Base-by-base conservation (phyloP, 2,797 vertebrate genomes). In the Hypotaenidia okinawae region DNA sequence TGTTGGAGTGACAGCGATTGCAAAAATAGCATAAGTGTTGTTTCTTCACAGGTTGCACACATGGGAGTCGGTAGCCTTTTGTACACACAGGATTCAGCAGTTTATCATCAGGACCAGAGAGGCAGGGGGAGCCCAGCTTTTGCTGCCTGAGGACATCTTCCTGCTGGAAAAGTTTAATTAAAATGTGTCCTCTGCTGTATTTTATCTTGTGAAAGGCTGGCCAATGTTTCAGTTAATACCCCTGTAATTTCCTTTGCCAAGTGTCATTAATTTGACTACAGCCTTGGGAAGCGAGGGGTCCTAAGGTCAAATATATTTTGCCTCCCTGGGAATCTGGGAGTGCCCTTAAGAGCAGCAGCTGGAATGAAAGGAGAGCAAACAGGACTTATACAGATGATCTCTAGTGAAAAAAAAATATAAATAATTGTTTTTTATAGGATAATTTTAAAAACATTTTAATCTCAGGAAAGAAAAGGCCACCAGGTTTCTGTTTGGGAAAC, bases 151-250 rank as follows among this genome's bases (percentile, higher is more conserved):
- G 87, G 94, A 88, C 58, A 94, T 49, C 68, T 86, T 93, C 55
- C 64, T 87, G 81, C 70, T 80, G 79, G 78, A 93, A 35, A 52
- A 30, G 37, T 85, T 95, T 94, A 96, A 92, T 97, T 96, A 93
- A 95, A 95, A 92, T 57, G 11, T 72, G 27, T 51, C 30, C 57
- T 84, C 47, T 6, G 11, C 72, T 94, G 52, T 80, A 91, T 92
- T 91, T 95, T 91, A 68, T 89, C 74, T 85, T 86, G 17, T 63
- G 67, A 87, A 89, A 79, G 57, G 9, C 84, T 22, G 12, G 24
- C 6, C 61, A 57, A 10, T 62, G 70, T 75, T 90, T 94, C 83
- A 85, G 75, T 86, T 97, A 94, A 91, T 87, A 64, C 24, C 47
- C 21, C 66, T 78, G n/a, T 79, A 91, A 79, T 80, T 92, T 92